Conservation (phyloP, 2,797 vertebrate species). For the Sebastes trivittatus region DNA sequence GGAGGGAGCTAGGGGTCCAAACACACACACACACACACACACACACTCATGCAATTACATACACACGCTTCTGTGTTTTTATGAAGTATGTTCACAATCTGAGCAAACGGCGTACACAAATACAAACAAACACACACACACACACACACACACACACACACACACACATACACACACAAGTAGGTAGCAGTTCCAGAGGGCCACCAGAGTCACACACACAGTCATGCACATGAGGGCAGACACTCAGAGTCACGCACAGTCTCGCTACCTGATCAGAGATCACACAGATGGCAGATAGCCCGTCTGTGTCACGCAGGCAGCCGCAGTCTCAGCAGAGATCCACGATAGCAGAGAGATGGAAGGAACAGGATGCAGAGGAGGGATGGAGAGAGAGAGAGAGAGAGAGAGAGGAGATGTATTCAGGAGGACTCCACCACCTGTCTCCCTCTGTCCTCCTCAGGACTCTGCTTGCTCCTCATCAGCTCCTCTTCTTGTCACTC, state of each 20-base stretch:
- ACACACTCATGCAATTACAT: slow-evolving; percentile 51
- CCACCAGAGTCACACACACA: neutral
- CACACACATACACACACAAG: neutral
- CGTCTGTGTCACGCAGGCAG: slow-evolving; percentile 32
- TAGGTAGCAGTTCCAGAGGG: slow-evolving; percentile 9
- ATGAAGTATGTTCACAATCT: slow-evolving; percentile 37
- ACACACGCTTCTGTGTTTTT: slow-evolving; percentile 48
- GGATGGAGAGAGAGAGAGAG: neutral
- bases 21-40: slow-evolving; percentile 25
- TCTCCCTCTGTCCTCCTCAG: neutral
- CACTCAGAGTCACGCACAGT: slow-evolving; percentile 20
- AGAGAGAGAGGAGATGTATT: neutral
- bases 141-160: neutral
- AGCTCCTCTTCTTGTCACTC: neutral
- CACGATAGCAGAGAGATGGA: slow-evolving; percentile 18
- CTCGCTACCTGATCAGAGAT: slow-evolving; percentile 50
- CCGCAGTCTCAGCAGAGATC: slow-evolving; percentile 26
- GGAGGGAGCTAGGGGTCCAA: slow-evolving; percentile 58
- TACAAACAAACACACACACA: neutral
- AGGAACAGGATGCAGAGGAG: neutral
- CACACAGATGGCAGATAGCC: slow-evolving; percentile 53
- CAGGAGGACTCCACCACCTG: neutral
- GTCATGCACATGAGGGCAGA: slow-evolving; percentile 11
- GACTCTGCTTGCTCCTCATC: neutral
- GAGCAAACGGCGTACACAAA: slow-evolving; percentile 26